A percentile compares a stretch with the other conserved stretches of the same genome.
These are phyloP conservation scores for Elephantulus edwardii DNA, from an alignment of 2,113 vertebrate species.

Conservation along the genomic window DNA sequence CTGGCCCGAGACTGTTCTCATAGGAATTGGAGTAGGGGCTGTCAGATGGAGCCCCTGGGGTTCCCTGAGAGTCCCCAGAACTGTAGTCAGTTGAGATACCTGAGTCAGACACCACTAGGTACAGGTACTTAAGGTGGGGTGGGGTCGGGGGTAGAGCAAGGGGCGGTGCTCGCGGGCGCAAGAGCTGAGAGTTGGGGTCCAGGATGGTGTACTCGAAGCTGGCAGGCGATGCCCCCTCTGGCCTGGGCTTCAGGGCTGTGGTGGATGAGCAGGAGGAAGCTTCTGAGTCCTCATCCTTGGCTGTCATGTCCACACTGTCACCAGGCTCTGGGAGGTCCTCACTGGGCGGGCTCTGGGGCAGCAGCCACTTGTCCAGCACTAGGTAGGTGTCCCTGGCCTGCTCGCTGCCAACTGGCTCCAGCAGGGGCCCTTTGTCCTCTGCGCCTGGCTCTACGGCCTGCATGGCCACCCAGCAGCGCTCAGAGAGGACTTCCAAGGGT, in stretches of 20 bases:
- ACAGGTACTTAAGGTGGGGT: slow-evolving; percentile 83
- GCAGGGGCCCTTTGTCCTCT: slow-evolving; percentile 40
- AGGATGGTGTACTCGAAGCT: slow-evolving; percentile 87
- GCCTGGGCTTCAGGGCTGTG: slow-evolving; percentile 70
- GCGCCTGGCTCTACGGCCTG: slow-evolving; percentile 64
- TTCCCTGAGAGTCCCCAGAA: slow-evolving; percentile 79
- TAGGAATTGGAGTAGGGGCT: slow-evolving; percentile 85
- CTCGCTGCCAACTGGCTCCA: slow-evolving; percentile 57
- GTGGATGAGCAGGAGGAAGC: slow-evolving; percentile 13
- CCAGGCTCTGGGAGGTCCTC: background rate
- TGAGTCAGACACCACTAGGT: slow-evolving; percentile 88
- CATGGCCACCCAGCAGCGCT: slow-evolving; percentile 73
- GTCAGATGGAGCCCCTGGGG: slow-evolving; percentile 54
- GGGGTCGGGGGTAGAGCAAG: slow-evolving; percentile 69
- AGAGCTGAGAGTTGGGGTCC: slow-evolving; percentile 73
- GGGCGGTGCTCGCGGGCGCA: slow-evolving; percentile 66
- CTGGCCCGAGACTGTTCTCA: slow-evolving; percentile 79
- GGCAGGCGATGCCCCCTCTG: slow-evolving; percentile 78
- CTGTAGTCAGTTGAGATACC: slow-evolving; percentile 90
- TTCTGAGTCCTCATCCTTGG: slow-evolving; percentile 73
- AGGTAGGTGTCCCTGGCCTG: slow-evolving; percentile 86
- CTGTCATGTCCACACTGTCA: background rate
- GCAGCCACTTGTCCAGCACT: slow-evolving; percentile 83
- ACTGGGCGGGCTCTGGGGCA: background rate
- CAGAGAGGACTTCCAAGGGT: slow-evolving; percentile 89